Evolutionary conservation across 2,888 invertebrate genomes (phyloP).

Genomic region (Euplagia quadripunctaria): DNA sequence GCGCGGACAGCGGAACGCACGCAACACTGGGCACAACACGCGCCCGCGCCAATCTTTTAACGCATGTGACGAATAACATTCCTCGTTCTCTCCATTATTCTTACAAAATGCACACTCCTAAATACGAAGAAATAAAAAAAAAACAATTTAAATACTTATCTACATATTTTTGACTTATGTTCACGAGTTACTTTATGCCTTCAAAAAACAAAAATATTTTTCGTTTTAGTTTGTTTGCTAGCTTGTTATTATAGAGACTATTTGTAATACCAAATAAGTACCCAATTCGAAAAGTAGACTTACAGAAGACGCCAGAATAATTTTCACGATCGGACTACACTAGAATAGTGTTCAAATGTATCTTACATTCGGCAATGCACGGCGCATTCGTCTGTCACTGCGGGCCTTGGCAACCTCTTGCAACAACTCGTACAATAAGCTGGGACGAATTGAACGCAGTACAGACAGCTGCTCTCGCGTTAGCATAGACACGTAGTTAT

Average conservation of each 20-base stretch:
- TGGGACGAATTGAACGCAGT: conserved; percentile 76
- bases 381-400: conserved; percentile 74
- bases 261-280: no score
- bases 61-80: conserved; percentile 89
- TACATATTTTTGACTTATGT: no score
- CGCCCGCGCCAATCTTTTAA: conserved; percentile 90
- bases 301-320: no score
- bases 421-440: conserved; percentile 76
- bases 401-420: conserved; percentile 78
- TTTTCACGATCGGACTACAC: no score
- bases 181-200: no score
- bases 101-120: conserved; percentile 92
- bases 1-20: conserved; percentile 91
- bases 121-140: conserved; percentile 20
- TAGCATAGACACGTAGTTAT: conserved; percentile 80
- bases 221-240: no score
- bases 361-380: conserved; percentile 73
- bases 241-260: no score
- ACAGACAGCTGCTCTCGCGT: conserved; percentile 78
- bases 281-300: no score
- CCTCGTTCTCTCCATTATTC: conserved; percentile 91
- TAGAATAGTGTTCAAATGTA: not conserved
- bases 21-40: conserved; percentile 90
- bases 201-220: no score
- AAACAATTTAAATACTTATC: no score